A percentile compares a stretch with the other conserved stretches of the same genome.
phyloP scores from a whole-genome alignment of 1,140 invertebrate genomes.

The Heliconius eleuchia region DNA sequence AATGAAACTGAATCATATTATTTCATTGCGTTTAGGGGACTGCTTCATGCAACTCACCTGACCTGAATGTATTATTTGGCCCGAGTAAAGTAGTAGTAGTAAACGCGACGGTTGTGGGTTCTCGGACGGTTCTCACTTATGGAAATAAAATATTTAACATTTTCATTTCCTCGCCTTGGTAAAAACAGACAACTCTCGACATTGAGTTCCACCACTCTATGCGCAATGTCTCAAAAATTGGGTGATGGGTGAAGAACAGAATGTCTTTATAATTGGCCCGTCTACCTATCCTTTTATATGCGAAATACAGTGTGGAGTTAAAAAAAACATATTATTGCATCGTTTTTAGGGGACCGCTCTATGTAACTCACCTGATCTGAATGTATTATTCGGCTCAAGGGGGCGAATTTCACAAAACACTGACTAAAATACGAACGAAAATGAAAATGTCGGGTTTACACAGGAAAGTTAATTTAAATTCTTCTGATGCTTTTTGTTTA shows the following conservation, averaged over 20 bases:
- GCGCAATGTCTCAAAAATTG: neutral
- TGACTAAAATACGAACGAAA: neutral
- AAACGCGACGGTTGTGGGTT: too few relatives aligned
- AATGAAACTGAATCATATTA: constrained; percentile 69
- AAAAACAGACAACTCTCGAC: too few relatives aligned
- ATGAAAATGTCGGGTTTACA: constrained; percentile 1
- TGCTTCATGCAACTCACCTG: constrained; percentile 39
- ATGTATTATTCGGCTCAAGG: constrained; percentile 2
- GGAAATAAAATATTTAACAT: too few relatives aligned
- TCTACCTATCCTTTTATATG: neutral
- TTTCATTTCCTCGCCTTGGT: too few relatives aligned
- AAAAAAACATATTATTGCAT: constrained; percentile 54
- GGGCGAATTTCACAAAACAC: neutral
- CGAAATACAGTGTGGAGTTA: neutral
- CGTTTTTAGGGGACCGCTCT: constrained; percentile 50
- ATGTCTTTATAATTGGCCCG: neutral
- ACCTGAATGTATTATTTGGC: neutral
- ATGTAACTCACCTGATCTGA: constrained; percentile 34
- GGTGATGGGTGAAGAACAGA: neutral
- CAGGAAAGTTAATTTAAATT: constrained; percentile 1
- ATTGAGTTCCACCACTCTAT: too few relatives aligned
- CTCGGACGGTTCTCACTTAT: too few relatives aligned
- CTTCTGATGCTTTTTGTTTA: neutral
- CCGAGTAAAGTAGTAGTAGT: too few relatives aligned
- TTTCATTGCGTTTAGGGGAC: constrained; percentile 52